Evolutionary conservation across 2,797 vertebrate species (phyloP).

Genomic region (Anas acuta): DNA sequence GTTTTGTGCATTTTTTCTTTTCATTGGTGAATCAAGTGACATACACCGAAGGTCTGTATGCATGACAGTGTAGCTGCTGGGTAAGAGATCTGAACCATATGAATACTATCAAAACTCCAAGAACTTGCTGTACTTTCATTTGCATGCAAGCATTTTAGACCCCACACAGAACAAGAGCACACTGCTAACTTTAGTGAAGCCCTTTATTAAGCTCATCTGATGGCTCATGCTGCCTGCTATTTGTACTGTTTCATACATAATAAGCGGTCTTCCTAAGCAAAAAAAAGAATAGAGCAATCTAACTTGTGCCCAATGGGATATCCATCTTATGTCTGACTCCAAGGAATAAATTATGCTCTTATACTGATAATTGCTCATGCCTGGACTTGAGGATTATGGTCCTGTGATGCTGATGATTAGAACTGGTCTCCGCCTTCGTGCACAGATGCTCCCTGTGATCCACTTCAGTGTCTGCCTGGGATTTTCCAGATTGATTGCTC

Average conservation of each 20-base stretch:
- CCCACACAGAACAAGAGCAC: neutral
- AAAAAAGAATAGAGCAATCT: constrained; percentile 6
- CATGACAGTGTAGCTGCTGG: neutral
- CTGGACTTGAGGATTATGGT: constrained; percentile 25
- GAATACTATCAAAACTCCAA: neutral
- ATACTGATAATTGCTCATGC: constrained; percentile 20
- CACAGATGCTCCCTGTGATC: constrained; percentile 33
- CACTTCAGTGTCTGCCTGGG: neutral
- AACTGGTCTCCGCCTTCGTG: neutral
- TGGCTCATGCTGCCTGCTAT: neutral
- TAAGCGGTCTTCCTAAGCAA: constrained; percentile 16
- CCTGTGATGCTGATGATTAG: constrained; percentile 1
- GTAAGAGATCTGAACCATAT: neutral
- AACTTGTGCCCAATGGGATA: constrained; percentile 30
- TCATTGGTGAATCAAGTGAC: neutral
- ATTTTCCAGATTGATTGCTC: constrained; percentile 18
- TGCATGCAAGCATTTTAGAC: neutral
- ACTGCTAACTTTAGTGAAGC: neutral
- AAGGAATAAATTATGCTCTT: constrained; percentile 43
- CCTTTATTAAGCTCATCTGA: neutral
- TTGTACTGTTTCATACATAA: neutral
- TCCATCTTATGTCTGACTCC: constrained; percentile 21
- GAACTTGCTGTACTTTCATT: neutral
- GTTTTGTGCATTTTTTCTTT: neutral
- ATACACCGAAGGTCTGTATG: neutral